Evolutionary conservation across 2,113 vertebrate genomes (phyloP).

Genomic region (Desmodus rotundus): DNA sequence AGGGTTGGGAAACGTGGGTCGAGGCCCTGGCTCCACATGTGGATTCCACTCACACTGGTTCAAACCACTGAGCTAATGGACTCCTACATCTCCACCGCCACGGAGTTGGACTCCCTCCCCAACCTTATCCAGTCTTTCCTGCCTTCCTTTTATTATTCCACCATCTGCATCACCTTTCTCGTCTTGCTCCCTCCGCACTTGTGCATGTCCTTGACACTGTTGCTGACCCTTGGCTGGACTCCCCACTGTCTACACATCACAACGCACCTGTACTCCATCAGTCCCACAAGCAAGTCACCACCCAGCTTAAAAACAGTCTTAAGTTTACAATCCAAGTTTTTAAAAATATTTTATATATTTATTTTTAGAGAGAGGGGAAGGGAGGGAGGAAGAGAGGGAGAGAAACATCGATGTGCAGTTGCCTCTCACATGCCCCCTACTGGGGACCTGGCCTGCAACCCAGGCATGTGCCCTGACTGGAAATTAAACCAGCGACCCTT

Average conservation of each 20-base stretch:
- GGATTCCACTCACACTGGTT: neutral
- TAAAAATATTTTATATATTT: too few species aligned
- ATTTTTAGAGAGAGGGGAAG: too few species aligned
- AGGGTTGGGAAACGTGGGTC: neutral
- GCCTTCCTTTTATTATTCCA: neutral
- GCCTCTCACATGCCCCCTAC: too few species aligned
- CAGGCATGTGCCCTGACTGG: too few species aligned
- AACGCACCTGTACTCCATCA: too few species aligned
- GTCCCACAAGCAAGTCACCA: neutral
- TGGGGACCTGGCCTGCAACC: too few species aligned
- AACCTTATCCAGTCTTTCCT: neutral
- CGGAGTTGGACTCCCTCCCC: neutral
- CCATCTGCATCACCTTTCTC: neutral
- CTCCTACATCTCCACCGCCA: neutral
- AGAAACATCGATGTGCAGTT: too few species aligned
- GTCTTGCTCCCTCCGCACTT: neutral
- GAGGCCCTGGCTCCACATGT: neutral
- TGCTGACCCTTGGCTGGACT: neutral
- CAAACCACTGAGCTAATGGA: neutral
- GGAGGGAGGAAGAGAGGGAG: too few species aligned
- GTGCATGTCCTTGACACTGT: neutral
- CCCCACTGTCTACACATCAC: neutral
- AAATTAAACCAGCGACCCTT: too few species aligned
- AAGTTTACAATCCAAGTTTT: neutral
- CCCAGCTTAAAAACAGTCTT: neutral